Base-by-base conservation (phyloP, 2,797 vertebrate genomes). In the Cyclura pinguis region DNA sequence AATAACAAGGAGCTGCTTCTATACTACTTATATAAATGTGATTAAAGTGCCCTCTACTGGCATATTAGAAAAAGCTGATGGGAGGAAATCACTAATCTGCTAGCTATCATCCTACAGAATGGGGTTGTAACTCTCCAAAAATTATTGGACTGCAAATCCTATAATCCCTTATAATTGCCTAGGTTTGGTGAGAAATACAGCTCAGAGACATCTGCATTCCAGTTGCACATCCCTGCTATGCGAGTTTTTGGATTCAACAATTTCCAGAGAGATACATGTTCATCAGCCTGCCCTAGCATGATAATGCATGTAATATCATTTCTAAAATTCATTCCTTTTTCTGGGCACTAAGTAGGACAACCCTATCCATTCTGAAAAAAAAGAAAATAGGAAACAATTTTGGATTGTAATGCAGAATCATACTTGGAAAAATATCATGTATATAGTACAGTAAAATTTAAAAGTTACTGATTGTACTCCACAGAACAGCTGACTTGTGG, bases 31-130 rank as follows among this genome's bases (percentile, higher is more conserved):
- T 42, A 52, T 88, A 86, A 0, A 22, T 94, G 93, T 95, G 93
- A 92, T 85, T 85, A 91, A 95, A 92, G 91, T 92, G 95, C 95
- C 96, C 91, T 47, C 96, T 94, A 85, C 89, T 93, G 93, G 94
- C 64, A 91, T 83, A 92, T n/a, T 47, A 72, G 50, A 6, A 86
- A 88, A 59, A 87, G 90, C 13, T 52, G 27, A 92, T 73, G 18
- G 9, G 22, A 82, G 24, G 0, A 16, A 59, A 0, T 62, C 59
- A 0, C 22, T 0, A 3, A 0, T 0, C 5, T 16, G 35, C 55
- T 85, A 55, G 50, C 14, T 90, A 57, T 52, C 5, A 80, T n/a
- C 0, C n/a, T 84, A 29, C 2, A 80, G 47, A 2, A 76, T 20
- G 22, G 14, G 38, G 35, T 24, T 67, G 16, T 76, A 18, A 67